phyloP scores from a whole-genome alignment of 1,140 invertebrate species.

The Ooceraea biroi region DNA sequence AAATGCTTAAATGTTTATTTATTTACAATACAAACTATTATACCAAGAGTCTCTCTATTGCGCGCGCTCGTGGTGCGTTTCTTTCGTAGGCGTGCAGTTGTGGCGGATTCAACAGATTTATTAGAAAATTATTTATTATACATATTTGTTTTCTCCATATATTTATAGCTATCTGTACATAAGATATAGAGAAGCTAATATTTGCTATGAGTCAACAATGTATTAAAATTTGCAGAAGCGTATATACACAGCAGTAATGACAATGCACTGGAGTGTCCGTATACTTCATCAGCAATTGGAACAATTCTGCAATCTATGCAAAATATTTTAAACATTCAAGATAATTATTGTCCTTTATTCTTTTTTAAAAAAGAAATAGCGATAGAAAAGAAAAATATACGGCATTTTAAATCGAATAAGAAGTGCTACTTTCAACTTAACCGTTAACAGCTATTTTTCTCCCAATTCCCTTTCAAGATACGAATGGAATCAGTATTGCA shows the following conservation, averaged over 20 bases:
- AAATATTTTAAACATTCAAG: slow-evolving; percentile 5
- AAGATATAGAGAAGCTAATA: slow-evolving; percentile 5
- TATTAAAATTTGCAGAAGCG: slow-evolving; percentile 25
- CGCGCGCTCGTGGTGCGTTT: too few species aligned
- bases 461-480: slow-evolving; percentile 30
- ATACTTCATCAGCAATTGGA: slow-evolving; percentile 30
- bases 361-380: neutral
- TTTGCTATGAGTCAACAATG: neutral
- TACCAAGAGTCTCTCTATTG: too few species aligned
- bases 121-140: slow-evolving; percentile 34
- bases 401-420: neutral
- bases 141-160: slow-evolving; percentile 13
- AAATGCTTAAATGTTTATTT: too few species aligned
- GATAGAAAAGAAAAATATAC: neutral
- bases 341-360: slow-evolving; percentile 13
- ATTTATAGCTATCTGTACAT: slow-evolving; percentile 20
- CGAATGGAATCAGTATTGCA: neutral
- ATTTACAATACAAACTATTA: too few species aligned
- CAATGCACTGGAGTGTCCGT: slow-evolving; percentile 4
- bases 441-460: neutral
- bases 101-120: too few species aligned
- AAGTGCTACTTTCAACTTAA: neutral
- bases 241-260: slow-evolving; percentile 14
- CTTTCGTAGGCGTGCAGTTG: too few species aligned
- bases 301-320: slow-evolving; percentile 1